Evolutionary conservation across 2,888 invertebrate genomes (phyloP).

Genomic region (Drosophila anomelani): DNA sequence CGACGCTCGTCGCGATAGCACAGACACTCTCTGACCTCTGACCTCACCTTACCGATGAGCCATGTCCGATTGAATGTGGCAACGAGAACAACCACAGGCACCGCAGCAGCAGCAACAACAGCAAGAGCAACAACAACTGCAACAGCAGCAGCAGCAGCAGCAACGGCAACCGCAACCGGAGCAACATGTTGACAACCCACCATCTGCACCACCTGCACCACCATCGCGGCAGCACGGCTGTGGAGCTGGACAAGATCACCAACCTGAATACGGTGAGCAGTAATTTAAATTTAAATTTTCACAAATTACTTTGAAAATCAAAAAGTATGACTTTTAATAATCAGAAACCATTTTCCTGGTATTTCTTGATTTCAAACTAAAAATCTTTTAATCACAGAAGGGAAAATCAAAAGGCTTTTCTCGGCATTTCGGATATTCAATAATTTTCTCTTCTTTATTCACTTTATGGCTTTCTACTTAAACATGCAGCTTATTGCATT

Average conservation of each 20-base stretch:
- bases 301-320: neutral
- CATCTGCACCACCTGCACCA: constrained; percentile 84
- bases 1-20: constrained; percentile 51
- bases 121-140: constrained; percentile 18
- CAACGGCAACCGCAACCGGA: constrained; percentile 21
- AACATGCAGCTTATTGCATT: constrained; percentile 14
- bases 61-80: constrained; percentile 59
- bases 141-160: constrained; percentile 12
- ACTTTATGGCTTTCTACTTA: constrained; percentile 4
- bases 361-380: neutral
- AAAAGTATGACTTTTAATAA: neutral
- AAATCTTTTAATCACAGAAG: neutral
- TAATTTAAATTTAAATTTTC: neutral
- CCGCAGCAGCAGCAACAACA: constrained; percentile 17
- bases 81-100: constrained; percentile 14
- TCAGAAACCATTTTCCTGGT: neutral
- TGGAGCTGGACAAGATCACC: constrained; percentile 84
- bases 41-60: constrained; percentile 21
- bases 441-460: neutral
- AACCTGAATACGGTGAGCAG: constrained; percentile 83
- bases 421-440: neutral
- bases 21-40: constrained; percentile 16
- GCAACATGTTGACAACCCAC: constrained; percentile 84
- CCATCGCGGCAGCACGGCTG: constrained; percentile 83
- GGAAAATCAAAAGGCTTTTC: neutral